Conservation (phyloP, 1,140 invertebrate species). For the Fopius arisanus region DNA sequence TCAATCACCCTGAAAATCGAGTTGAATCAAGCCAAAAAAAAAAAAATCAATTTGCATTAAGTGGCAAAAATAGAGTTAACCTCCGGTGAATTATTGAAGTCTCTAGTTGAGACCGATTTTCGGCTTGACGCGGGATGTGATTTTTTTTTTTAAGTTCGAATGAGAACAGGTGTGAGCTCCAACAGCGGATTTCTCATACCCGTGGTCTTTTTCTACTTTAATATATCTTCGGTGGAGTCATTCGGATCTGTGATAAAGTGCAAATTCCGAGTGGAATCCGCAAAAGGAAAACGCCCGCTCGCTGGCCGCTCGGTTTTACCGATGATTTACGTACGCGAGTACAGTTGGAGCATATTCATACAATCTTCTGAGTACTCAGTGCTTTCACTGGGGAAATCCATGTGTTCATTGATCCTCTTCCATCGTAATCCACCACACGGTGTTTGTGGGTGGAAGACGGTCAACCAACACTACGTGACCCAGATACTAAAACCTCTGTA, state of each 20-base stretch:
- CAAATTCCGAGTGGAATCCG: background rate
- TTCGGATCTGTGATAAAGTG: background rate
- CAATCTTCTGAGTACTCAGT: background rate
- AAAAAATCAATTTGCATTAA: too few relatives aligned
- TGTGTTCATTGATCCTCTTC: background rate
- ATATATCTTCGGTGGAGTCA: background rate
- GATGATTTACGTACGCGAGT: background rate
- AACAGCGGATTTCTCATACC: too few relatives aligned
- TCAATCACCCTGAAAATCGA: too few relatives aligned
- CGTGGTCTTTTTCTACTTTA: background rate
- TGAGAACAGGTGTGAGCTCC: too few relatives aligned
- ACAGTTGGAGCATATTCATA: conserved; percentile 10
- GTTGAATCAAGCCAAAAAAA: too few relatives aligned
- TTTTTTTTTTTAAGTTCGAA: too few relatives aligned
- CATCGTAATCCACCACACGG: background rate
- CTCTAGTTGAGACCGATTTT: too few relatives aligned
- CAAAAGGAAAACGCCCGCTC: background rate
- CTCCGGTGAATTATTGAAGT: too few relatives aligned
- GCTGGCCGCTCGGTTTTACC: background rate
- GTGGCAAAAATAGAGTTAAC: too few relatives aligned
- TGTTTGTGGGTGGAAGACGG: background rate
- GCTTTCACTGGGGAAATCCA: background rate
- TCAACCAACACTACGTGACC: background rate
- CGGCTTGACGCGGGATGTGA: too few relatives aligned
- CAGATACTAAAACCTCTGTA: background rate